A percentile compares a stretch with the other conserved stretches of the same genome.
phyloP scores from a whole-genome alignment of 2,888 invertebrate species.

The Villa cingulata region DNA sequence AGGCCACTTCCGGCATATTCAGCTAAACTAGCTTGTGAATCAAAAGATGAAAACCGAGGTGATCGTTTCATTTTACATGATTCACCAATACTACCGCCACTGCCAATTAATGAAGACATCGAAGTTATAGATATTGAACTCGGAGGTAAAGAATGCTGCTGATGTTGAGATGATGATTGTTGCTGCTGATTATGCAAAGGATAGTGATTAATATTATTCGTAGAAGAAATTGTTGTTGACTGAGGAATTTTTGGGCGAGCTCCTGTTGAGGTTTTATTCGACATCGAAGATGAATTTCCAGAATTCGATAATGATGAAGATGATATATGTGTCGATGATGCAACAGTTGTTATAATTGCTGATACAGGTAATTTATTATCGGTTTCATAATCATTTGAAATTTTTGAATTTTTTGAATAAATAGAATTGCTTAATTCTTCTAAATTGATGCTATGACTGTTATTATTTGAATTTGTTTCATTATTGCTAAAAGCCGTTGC shows the following conservation, averaged over 20 bases:
- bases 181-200: conserved; percentile 32
- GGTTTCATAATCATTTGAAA: too few species aligned
- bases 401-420: too few species aligned
- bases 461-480: neutral
- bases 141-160: conserved; percentile 3
- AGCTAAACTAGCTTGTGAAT: conserved; percentile 36
- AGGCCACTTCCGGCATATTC: conserved; percentile 24
- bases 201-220: conserved; percentile 22
- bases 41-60: conserved; percentile 35
- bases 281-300: conserved; percentile 5
- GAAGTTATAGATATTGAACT: conserved; percentile 12
- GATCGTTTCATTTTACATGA: conserved; percentile 35
- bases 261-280: conserved; percentile 42
- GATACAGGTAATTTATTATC: too few species aligned
- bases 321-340: neutral
- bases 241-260: conserved; percentile 61
- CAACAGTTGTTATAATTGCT: neutral
- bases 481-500: neutral
- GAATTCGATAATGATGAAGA: neutral
- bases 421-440: too few species aligned
- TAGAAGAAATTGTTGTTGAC: conserved; percentile 22
- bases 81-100: conserved; percentile 8
- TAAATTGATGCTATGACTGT: neutral
- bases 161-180: conserved; percentile 17
- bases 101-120: conserved; percentile 10